phyloP scores from a whole-genome alignment of 2,888 invertebrate genomes.

The Phania funesta region DNA sequence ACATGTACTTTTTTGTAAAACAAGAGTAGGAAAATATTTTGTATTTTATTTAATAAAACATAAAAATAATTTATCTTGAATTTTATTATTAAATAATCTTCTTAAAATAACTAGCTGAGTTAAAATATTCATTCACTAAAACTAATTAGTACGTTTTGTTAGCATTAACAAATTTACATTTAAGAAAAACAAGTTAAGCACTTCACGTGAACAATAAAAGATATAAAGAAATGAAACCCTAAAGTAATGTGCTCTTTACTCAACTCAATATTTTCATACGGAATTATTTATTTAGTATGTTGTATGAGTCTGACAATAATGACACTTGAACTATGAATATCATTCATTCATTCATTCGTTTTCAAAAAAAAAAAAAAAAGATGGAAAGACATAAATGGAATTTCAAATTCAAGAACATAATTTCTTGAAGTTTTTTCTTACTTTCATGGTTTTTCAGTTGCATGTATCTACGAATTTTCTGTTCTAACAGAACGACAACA shows the following conservation, averaged over 20 bases:
- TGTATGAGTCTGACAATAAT: slow-evolving; percentile 52
- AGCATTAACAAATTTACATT: too few relatives aligned
- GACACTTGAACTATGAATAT: slow-evolving; percentile 55
- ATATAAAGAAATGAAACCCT: neutral
- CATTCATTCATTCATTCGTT: slow-evolving; percentile 8
- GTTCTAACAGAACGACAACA: slow-evolving; percentile 7
- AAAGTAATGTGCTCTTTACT: slow-evolving; percentile 4
- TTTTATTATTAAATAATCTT: too few relatives aligned
- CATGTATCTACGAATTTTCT: neutral
- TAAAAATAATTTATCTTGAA: too few relatives aligned
- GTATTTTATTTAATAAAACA: too few relatives aligned
- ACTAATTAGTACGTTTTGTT: too few relatives aligned
- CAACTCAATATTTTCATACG: neutral
- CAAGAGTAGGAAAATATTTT: too few relatives aligned
- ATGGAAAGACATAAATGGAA: slow-evolving; percentile 33
- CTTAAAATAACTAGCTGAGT: too few relatives aligned
- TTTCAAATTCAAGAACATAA: slow-evolving; percentile 42
- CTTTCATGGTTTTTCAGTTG: slow-evolving; percentile 1
- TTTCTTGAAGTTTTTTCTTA: slow-evolving; percentile 13
- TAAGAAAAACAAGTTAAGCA: too few relatives aligned
- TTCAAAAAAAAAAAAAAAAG: neutral
- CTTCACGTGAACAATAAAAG: neutral
- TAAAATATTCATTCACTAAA: too few relatives aligned
- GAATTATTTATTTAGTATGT: slow-evolving; percentile 29
- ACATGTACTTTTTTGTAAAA: too few relatives aligned